A percentile compares a stretch with the other conserved stretches of the same genome.
These are phyloP conservation scores for Argyresthia albistria DNA, from an alignment of 2,888 invertebrate species.

Conservation along the genomic window DNA sequence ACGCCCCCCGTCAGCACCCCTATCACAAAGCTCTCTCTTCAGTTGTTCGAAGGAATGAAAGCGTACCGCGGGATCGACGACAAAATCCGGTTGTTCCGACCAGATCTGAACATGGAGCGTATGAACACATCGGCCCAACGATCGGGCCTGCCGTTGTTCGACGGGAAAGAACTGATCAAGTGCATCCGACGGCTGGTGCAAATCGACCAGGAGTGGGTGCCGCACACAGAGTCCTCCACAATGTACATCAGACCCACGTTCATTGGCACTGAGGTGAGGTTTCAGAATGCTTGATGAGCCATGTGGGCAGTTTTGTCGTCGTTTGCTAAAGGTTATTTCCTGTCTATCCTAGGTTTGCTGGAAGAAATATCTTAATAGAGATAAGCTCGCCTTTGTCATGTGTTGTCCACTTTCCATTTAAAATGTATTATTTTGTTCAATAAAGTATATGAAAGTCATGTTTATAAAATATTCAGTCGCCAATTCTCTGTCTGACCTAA, in stretches of 20 bases:
- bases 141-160: constrained; percentile 91
- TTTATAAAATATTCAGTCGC: too few relatives aligned
- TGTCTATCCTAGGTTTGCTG: too few relatives aligned
- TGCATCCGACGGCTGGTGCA: constrained; percentile 88
- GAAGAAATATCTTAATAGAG: too few relatives aligned
- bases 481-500: too few relatives aligned
- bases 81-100: constrained; percentile 93
- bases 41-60: constrained; percentile 99
- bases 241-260: constrained; percentile 96
- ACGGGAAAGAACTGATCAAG: constrained; percentile 86
- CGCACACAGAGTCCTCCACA: constrained; percentile 89
- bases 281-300: too few relatives aligned
- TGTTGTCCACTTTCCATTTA: too few relatives aligned
- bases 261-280: constrained; percentile 95
- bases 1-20: background rate
- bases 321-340: too few relatives aligned
- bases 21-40: constrained; percentile 16
- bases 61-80: constrained; percentile 95
- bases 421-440: too few relatives aligned
- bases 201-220: constrained; percentile 98
- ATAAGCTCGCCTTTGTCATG: too few relatives aligned
- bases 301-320: too few relatives aligned
- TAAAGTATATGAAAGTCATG: too few relatives aligned
- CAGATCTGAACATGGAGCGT: constrained; percentile 94
- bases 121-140: constrained; percentile 91